These are phyloP conservation scores for Oryctolagus cuniculus DNA, from an alignment of 2,113 vertebrate genomes.

Conservation along the genomic window mOryCun1.1 NC_091439.1:80862501-80863000, in stretches of 20 bases:
- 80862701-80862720: neutral
- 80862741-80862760: neutral
- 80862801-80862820: neutral
- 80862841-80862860: neutral
- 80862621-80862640: neutral
- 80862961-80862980: neutral
- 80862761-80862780: neutral
- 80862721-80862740: neutral
- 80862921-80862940: constrained; percentile 68
- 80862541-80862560: neutral
- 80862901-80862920: constrained; percentile 53
- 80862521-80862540: neutral
- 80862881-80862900: neutral
- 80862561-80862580: neutral
- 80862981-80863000: neutral
- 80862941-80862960: constrained; percentile 75
- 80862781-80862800: neutral
- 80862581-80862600: neutral
- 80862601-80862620: neutral
- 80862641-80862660: neutral
- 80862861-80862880: neutral
- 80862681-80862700: constrained; percentile 14
- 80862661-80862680: neutral
- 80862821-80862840: neutral
- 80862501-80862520: neutral